Conservation (phyloP, 2,888 invertebrate genomes). For the Drosophila mimetica region DNA sequence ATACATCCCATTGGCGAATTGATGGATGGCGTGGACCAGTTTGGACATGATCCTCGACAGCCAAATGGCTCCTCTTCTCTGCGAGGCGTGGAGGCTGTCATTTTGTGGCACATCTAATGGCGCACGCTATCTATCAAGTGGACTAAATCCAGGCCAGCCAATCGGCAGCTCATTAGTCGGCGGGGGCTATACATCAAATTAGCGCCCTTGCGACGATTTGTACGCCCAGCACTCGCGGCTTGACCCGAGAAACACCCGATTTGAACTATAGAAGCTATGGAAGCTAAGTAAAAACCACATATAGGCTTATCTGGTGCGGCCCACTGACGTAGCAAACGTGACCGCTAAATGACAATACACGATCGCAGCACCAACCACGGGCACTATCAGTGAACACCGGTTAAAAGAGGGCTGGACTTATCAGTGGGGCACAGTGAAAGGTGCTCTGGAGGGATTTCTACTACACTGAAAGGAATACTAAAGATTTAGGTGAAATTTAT, state of each 20-base stretch:
- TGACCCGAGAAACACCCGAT: conserved; percentile 19
- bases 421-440: conserved; percentile 34
- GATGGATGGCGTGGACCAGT: conserved; percentile 54
- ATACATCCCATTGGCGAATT: conserved; percentile 42
- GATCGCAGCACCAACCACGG: conserved; percentile 15
- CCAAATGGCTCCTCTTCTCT: conserved; percentile 10
- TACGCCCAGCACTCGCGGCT: conserved; percentile 16
- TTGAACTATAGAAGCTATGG: background rate
- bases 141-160: conserved; percentile 24
- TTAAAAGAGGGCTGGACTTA: conserved; percentile 20
- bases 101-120: conserved; percentile 1
- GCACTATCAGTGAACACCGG: conserved; percentile 17
- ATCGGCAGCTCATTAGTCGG: conserved; percentile 13
- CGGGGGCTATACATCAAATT: conserved; percentile 53
- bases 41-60: conserved; percentile 41
- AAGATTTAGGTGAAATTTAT: no score
- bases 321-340: conserved; percentile 47
- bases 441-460: conserved; percentile 4
- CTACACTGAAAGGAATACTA: background rate
- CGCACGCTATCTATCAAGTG: conserved; percentile 5
- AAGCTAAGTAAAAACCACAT: conserved; percentile 2
- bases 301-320: conserved; percentile 26
- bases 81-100: conserved; percentile 32
- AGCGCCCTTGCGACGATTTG: conserved; percentile 57
- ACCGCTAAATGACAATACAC: conserved; percentile 61